Base-by-base conservation (phyloP, 1,140 invertebrate genomes). In the Lordiphosa stackelbergi region DNA sequence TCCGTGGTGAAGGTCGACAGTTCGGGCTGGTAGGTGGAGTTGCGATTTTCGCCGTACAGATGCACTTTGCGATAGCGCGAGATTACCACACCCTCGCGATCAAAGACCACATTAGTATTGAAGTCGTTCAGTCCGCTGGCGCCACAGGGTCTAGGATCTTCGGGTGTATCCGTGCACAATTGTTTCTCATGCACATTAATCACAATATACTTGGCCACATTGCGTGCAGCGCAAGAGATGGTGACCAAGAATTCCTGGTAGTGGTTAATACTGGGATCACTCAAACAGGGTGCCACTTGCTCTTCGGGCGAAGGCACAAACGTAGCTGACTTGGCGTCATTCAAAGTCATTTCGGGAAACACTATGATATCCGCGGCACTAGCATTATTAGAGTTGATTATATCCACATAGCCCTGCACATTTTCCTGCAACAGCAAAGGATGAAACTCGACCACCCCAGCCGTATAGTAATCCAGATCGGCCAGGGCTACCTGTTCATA, bases 11-110 rank as follows among this genome's bases (percentile, higher is more conserved):
- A 96, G 4, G 87, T 90, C 0, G 89, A 86, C 2, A 24, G 77
- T 66, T 93, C 90, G 0, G 74, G 66, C 10, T 13, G 2, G 4
- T 63, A 61, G 0, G 86, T 85, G 9, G 41, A 51, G 53, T 88
- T 85, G 40, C 69, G 72, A 5, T 65, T 51, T 42, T 86, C 79
- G 0, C 55, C 78, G 92, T 93, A 22, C 0, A 95, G 84, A 87
- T 95, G 92, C 8, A 90, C 91, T 85, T 96, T 96, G 12, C 94
- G 91, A 77, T 96, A 96, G 38, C 92, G 90, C 2, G 85, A 88
- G 10, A 90, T 73, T 1, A 90, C 66, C 0, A 51, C 55, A 1
- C 93, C 94, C 0, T 86, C 74, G 19, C 91, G 87, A 81, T 93
- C 91, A 68, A 94, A 93, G 3, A 92, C 93, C 2, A 95, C 89